Percentiles rank a stretch among this genome's conserved stretches.
Evolutionary conservation across 2,797 vertebrate genomes (phyloP).

Genomic region (Myotis pilosus): DNA sequence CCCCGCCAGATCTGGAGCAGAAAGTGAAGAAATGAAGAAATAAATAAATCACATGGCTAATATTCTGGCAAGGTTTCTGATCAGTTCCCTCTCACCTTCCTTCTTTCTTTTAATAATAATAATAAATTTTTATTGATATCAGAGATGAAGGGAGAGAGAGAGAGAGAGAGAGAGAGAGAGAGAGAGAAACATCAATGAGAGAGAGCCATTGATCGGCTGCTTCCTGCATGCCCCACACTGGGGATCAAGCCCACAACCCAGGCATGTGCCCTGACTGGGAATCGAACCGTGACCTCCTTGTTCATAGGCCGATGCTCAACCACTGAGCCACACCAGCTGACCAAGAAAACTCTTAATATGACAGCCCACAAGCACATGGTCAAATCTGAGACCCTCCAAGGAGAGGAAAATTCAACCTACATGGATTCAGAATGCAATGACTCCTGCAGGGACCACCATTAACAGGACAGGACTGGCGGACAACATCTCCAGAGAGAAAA

Average conservation of each 20-base stretch:
- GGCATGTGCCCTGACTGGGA: too few relatives aligned
- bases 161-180: too few relatives aligned
- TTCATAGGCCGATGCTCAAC: too few relatives aligned
- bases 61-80: conserved; percentile 37
- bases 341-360: neutral
- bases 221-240: too few relatives aligned
- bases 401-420: neutral
- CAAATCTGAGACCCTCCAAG: neutral
- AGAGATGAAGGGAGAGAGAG: too few relatives aligned
- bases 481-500: neutral
- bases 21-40: neutral
- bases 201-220: too few relatives aligned
- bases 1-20: neutral
- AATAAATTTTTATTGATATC: too few relatives aligned
- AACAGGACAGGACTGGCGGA: neutral
- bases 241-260: too few relatives aligned
- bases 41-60: neutral
- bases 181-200: too few relatives aligned
- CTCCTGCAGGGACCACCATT: neutral
- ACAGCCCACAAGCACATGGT: neutral
- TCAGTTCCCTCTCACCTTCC: neutral
- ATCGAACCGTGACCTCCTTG: too few relatives aligned
- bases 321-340: too few relatives aligned
- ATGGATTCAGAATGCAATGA: neutral
- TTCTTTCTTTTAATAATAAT: neutral